phyloP scores from a whole-genome alignment of 2,113 vertebrate species.

The Gnathonemus longibarbis region DNA sequence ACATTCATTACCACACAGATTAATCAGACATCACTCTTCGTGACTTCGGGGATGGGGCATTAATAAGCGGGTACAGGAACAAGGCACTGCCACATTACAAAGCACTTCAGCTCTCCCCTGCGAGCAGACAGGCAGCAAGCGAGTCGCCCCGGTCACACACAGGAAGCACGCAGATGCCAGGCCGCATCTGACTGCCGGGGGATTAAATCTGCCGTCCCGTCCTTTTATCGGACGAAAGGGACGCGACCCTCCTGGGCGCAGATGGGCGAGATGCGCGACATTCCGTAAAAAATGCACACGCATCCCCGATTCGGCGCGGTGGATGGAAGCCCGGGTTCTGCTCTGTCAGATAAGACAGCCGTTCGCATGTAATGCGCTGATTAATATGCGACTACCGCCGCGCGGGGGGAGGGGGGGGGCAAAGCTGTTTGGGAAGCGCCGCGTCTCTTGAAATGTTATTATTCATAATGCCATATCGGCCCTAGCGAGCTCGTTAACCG shows the following conservation, averaged over 20 bases:
- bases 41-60: not conserved
- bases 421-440: not conserved
- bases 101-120: not conserved
- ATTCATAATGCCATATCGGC: not conserved
- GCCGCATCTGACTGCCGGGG: not conserved
- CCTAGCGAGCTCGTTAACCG: not conserved
- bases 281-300: not conserved
- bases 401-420: not conserved
- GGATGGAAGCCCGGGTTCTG: not conserved
- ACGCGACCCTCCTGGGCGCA: not conserved
- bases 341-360: not conserved
- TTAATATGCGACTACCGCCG: not conserved
- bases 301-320: not conserved
- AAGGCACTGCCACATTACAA: not conserved
- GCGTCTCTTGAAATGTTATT: not conserved
- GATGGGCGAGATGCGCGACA: not conserved
- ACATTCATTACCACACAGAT: not conserved
- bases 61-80: not conserved
- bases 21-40: not conserved
- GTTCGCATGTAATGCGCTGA: not conserved
- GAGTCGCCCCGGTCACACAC: not conserved
- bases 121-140: not conserved
- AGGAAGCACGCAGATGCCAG: not conserved
- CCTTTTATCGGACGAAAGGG: not conserved
- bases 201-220: not conserved